These are phyloP conservation scores for Nautilus pompilius DNA, from an alignment of 1,140 invertebrate genomes.

Conservation along the genomic window DNA sequence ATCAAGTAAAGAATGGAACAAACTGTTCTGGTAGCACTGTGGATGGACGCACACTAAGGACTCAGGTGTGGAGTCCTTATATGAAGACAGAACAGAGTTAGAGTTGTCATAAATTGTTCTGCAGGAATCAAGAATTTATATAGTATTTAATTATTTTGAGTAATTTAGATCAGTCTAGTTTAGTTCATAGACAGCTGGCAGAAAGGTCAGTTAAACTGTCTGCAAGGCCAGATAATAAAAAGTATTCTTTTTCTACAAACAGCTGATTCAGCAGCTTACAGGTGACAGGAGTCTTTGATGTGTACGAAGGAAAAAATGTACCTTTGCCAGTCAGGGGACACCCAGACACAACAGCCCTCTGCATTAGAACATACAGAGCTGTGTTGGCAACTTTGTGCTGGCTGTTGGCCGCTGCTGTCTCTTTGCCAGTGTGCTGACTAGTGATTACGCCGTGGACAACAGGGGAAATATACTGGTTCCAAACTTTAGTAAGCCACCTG, in stretches of 20 bases:
- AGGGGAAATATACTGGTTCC: slow-evolving; percentile 47
- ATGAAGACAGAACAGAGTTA: no score
- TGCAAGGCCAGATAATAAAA: background rate
- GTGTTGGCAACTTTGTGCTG: slow-evolving; percentile 52
- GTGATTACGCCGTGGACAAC: slow-evolving; percentile 40
- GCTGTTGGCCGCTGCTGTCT: slow-evolving; percentile 26
- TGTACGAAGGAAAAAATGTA: slow-evolving; percentile 7
- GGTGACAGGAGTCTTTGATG: background rate
- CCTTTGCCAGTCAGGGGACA: slow-evolving; percentile 48
- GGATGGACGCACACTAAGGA: no score
- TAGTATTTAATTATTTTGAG: background rate
- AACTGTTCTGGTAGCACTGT: no score
- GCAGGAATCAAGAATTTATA: background rate
- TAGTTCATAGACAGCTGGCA: no score
- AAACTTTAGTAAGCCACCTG: slow-evolving; percentile 46
- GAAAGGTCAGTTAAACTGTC: background rate
- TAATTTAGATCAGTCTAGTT: background rate
- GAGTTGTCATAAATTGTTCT: no score
- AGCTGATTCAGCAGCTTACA: background rate
- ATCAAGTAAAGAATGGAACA: no score
- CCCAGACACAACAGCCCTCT: slow-evolving; percentile 44
- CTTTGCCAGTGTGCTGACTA: slow-evolving; percentile 30
- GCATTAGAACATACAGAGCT: slow-evolving; percentile 51
- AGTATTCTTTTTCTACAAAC: background rate
- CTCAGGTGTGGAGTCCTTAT: no score